phyloP scores from a whole-genome alignment of 2,888 invertebrate species.

The Hirudinaria manillensis region DNA sequence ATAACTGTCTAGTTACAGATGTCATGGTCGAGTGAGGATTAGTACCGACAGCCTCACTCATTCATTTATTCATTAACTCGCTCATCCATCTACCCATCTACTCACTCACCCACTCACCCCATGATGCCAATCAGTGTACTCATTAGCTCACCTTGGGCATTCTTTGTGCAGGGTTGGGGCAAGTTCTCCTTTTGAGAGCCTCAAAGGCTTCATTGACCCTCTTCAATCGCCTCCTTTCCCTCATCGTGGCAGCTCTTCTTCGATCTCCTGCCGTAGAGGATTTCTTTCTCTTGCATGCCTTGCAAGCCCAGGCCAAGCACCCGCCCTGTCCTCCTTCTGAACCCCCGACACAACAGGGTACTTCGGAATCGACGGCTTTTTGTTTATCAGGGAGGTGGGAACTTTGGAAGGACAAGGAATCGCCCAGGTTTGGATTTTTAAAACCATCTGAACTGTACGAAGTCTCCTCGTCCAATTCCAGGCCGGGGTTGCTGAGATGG shows the following conservation, averaged over 20 bases:
- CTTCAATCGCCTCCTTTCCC: slow-evolving; percentile 82
- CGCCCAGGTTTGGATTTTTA: not conserved
- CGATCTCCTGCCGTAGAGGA: slow-evolving; percentile 91
- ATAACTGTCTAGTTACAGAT: too few species aligned
- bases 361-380: not conserved
- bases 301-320: slow-evolving; percentile 92
- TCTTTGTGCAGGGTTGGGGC: slow-evolving; percentile 89
- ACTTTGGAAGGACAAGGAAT: not conserved
- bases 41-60: too few species aligned
- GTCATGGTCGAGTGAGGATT: too few species aligned
- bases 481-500: not conserved
- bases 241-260: slow-evolving; percentile 89
- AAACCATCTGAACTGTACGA: slow-evolving; percentile 6
- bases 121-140: too few species aligned
- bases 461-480: not conserved
- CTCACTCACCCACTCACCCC: too few species aligned
- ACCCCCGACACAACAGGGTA: not conserved
- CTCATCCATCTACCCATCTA: too few species aligned
- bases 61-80: too few species aligned
- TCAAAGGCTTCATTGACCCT: slow-evolving; percentile 99
- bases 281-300: slow-evolving; percentile 71
- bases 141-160: slow-evolving; percentile 73
- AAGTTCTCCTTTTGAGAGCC: slow-evolving; percentile 80
- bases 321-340: not conserved
- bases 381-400: not conserved